Conservation (phyloP, 2,113 vertebrate genomes). For the Ramphastos sulfuratus region DNA sequence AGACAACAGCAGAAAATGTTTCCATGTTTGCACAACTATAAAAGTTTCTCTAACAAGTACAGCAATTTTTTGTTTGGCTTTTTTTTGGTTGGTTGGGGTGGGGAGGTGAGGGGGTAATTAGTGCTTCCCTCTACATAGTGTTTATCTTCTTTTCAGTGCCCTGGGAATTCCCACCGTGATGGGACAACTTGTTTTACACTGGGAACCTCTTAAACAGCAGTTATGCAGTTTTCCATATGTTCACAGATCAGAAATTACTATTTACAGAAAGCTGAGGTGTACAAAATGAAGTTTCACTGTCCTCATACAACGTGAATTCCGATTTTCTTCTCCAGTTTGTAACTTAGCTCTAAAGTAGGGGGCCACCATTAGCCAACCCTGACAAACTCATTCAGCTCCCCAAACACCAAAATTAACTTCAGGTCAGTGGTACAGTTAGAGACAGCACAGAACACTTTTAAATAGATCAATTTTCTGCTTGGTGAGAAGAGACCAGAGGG, state of each 20-base stretch:
- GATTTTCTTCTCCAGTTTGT: background rate
- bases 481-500: background rate
- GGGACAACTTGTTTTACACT: background rate
- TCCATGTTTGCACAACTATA: background rate
- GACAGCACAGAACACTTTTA: background rate
- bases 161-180: background rate
- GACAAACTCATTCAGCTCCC: background rate
- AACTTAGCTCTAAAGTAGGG: background rate
- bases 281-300: background rate
- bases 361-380: background rate
- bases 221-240: background rate
- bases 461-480: background rate
- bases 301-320: background rate
- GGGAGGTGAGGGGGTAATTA: background rate
- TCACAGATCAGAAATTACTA: conserved; percentile 9
- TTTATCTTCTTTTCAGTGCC: background rate
- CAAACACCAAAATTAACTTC: background rate
- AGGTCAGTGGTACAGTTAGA: background rate
- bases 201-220: background rate
- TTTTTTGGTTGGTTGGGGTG: background rate
- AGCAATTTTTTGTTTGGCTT: background rate
- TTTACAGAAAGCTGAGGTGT: background rate
- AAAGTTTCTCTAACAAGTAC: background rate
- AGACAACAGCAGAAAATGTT: background rate
- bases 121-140: background rate